Conservation (phyloP, 2,113 vertebrate genomes). For the Macroglossus sobrinus region DNA sequence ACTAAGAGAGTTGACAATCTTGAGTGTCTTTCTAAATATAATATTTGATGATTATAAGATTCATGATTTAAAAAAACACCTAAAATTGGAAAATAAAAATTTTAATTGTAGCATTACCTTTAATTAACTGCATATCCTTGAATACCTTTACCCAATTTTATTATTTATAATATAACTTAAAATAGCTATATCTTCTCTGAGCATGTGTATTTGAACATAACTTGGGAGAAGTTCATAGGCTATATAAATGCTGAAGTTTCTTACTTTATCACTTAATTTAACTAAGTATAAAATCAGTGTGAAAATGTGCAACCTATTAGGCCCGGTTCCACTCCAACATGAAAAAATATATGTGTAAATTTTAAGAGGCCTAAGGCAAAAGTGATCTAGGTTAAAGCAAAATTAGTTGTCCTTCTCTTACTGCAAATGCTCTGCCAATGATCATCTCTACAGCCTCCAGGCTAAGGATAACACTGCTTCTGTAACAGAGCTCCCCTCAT, state of each 20-base stretch:
- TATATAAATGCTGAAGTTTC: neutral
- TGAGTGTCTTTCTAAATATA: neutral
- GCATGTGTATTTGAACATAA: neutral
- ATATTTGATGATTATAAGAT: neutral
- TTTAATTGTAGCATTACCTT: neutral
- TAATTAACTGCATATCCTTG: neutral
- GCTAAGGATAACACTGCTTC: accelerated
- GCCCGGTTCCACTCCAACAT: neutral
- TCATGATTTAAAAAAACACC: neutral
- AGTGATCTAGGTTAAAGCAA: neutral
- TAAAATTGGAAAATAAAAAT: neutral
- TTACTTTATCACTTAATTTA: neutral
- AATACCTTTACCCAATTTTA: neutral
- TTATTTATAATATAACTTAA: neutral
- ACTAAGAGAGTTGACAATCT: neutral
- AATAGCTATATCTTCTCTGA: neutral
- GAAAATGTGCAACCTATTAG: neutral
- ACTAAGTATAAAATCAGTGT: neutral
- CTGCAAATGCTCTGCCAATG: neutral
- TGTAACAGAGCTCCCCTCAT: accelerated
- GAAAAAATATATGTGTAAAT: neutral
- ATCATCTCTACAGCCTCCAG: accelerated
- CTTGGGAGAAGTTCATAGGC: neutral
- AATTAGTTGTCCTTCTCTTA: neutral
- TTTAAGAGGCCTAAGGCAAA: neutral